These are phyloP conservation scores for Emys orbicularis DNA, from an alignment of 2,797 vertebrate genomes.

Conservation along the genomic window DNA sequence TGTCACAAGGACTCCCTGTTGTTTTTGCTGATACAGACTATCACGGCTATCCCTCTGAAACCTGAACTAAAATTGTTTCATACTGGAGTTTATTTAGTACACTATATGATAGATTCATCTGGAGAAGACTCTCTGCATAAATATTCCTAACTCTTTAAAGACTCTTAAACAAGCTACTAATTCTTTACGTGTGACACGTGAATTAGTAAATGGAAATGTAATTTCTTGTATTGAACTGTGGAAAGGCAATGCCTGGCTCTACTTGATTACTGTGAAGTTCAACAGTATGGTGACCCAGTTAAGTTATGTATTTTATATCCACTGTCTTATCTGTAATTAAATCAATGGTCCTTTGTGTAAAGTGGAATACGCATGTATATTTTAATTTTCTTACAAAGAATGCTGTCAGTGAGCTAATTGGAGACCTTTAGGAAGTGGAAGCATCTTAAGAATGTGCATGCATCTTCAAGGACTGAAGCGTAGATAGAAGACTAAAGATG, in stretches of 20 bases:
- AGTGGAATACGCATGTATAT: neutral
- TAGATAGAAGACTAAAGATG: neutral
- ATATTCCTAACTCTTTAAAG: neutral
- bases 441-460: neutral
- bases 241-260: neutral
- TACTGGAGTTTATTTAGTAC: neutral
- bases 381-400: conserved; percentile 41
- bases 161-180: conserved; percentile 1
- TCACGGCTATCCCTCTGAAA: neutral
- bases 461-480: neutral
- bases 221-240: neutral
- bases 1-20: too few species aligned
- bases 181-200: neutral
- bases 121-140: neutral
- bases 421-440: conserved; percentile 36
- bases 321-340: conserved; percentile 39
- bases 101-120: neutral
- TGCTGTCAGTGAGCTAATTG: neutral
- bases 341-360: conserved; percentile 23
- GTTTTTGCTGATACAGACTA: too few species aligned
- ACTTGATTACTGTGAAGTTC: neutral
- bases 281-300: neutral
- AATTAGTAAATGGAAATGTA: neutral
- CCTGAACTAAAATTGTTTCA: neutral
- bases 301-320: too few species aligned